These are phyloP conservation scores for Mormyrops attenuatus DNA, from an alignment of 2,797 vertebrate genomes.

Conservation along the genomic window DNA sequence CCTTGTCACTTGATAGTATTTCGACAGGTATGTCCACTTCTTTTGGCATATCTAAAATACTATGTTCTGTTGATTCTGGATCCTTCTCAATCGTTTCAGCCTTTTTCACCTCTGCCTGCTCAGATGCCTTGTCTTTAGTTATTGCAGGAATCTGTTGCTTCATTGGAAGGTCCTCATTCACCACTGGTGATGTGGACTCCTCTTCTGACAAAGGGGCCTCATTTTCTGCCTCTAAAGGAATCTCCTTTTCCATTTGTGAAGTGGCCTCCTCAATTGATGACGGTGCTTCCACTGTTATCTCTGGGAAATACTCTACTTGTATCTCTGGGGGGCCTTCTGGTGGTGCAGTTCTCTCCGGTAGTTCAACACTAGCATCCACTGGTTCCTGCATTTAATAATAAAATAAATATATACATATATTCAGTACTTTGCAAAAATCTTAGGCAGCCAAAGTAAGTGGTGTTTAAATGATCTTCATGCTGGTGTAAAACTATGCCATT, in stretches of 20 bases:
- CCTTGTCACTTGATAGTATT: background rate
- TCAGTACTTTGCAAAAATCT: no score
- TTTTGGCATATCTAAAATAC: background rate
- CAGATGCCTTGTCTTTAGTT: background rate
- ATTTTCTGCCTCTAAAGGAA: background rate
- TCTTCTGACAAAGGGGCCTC: background rate
- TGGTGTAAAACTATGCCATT: no score
- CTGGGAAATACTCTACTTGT: background rate
- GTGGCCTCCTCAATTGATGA: background rate
- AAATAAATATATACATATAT: background rate
- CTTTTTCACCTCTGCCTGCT: background rate
- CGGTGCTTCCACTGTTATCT: background rate
- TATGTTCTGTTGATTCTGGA: background rate
- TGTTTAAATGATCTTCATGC: no score
- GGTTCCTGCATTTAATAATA: constrained; percentile 20
- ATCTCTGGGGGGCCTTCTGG: background rate
- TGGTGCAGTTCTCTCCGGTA: background rate
- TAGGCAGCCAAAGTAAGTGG: no score
- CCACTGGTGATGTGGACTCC: background rate
- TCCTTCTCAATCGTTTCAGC: background rate
- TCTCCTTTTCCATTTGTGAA: background rate
- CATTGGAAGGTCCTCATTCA: background rate
- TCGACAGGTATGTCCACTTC: background rate
- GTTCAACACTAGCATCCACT: background rate
- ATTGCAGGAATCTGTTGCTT: background rate